Evolutionary conservation across 1,140 invertebrate genomes (phyloP).

Genomic region (Probaryconus sp.): DNA sequence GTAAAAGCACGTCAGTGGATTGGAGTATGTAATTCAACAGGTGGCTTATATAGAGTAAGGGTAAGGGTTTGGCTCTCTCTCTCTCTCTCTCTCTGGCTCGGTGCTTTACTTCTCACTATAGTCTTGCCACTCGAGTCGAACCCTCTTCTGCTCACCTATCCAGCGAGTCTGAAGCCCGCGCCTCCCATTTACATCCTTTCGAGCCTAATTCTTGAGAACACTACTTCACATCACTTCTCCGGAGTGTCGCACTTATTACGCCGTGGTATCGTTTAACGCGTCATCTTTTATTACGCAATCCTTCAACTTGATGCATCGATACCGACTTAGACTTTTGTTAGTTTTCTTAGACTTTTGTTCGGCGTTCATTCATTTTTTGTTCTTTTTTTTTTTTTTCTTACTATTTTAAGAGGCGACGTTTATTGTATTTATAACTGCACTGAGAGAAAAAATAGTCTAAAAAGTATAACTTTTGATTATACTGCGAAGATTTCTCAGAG

Average conservation of each 20-base stretch:
- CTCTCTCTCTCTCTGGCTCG: too few species aligned
- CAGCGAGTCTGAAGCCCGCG: slow-evolving; percentile 25
- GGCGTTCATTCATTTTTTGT: too few species aligned
- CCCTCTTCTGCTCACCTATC: slow-evolving; percentile 55
- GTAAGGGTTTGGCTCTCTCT: slow-evolving; percentile 57
- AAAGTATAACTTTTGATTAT: too few species aligned
- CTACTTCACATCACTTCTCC: slow-evolving; percentile 42
- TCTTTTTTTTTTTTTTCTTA: too few species aligned
- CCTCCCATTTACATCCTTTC: slow-evolving; percentile 57
- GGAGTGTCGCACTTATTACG: slow-evolving; percentile 47
- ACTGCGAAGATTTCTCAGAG: too few species aligned
- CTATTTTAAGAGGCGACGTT: too few species aligned
- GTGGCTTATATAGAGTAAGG: slow-evolving; percentile 57
- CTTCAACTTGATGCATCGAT: too few species aligned
- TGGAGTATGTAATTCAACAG: slow-evolving; percentile 55
- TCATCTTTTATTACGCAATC: slow-evolving; percentile 39
- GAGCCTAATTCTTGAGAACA: slow-evolving; percentile 45
- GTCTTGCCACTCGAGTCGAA: slow-evolving; percentile 49
- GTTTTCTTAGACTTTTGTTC: too few species aligned
- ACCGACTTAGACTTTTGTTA: too few species aligned
- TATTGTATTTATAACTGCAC: too few species aligned
- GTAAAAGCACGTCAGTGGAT: slow-evolving; percentile 47
- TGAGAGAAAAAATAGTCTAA: too few species aligned
- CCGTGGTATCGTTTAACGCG: slow-evolving; percentile 37
- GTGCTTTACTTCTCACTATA: slow-evolving; percentile 46